phyloP scores from a whole-genome alignment of 2,113 vertebrate species.

The Clarias macrocephalus region DNA sequence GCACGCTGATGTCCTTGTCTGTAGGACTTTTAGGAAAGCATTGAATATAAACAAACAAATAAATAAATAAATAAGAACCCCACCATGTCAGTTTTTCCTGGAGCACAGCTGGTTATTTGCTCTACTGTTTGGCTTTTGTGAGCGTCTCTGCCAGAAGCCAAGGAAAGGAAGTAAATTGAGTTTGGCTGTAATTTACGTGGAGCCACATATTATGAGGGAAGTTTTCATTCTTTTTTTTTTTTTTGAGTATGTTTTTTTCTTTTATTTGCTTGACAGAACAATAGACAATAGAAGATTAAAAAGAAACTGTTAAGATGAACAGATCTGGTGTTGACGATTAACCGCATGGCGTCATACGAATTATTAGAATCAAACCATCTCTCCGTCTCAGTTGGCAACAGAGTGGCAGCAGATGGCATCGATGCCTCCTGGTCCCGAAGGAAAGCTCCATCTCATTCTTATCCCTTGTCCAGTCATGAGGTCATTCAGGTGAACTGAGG shows the following conservation, averaged over 20 bases:
- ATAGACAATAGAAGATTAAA: slow-evolving; percentile 51
- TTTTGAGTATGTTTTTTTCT: slow-evolving; percentile 65
- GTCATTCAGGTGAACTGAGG: slow-evolving; percentile 76
- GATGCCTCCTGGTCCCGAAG: slow-evolving; percentile 68
- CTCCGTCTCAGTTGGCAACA: slow-evolving; percentile 37
- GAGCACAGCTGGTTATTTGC: slow-evolving; percentile 44
- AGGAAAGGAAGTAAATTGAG: slow-evolving; percentile 65
- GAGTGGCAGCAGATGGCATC: slow-evolving; percentile 71
- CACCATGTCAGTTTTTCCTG: slow-evolving; percentile 34
- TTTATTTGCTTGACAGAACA: slow-evolving; percentile 58
- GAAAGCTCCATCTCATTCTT: slow-evolving; percentile 58
- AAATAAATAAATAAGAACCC: not conserved
- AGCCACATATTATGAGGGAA: slow-evolving; percentile 53
- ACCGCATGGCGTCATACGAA: slow-evolving; percentile 35
- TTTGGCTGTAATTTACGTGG: slow-evolving; percentile 67
- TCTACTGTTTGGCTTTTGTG: slow-evolving; percentile 37
- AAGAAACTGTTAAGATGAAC: slow-evolving; percentile 33
- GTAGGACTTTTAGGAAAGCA: slow-evolving; percentile 33
- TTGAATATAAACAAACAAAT: not conserved
- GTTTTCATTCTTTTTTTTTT: slow-evolving; percentile 35
- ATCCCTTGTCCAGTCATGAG: slow-evolving; percentile 66
- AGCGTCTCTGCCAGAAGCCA: slow-evolving; percentile 58
- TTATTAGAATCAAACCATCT: slow-evolving; percentile 45
- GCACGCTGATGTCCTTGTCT: slow-evolving; percentile 53
- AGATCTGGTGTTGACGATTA: slow-evolving; percentile 58